phyloP scores from a whole-genome alignment of 2,888 invertebrate species.

The Campoplex capitator region DNA sequence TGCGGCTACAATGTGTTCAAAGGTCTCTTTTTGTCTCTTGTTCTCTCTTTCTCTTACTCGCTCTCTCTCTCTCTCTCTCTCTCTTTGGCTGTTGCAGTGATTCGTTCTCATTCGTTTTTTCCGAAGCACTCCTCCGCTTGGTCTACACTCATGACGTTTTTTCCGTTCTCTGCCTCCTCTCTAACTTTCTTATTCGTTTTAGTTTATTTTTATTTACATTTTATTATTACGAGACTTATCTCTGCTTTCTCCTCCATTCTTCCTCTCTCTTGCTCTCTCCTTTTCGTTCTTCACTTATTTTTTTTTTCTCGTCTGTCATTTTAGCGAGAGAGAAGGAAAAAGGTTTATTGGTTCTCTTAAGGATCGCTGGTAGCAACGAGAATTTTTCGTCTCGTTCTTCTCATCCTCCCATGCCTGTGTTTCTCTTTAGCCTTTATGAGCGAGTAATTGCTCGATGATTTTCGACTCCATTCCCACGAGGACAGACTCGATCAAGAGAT shows the following conservation, averaged over 20 bases:
- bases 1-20: conserved; percentile 60
- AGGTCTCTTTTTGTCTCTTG: conserved; percentile 26
- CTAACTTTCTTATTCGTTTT: conserved; percentile 42
- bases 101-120: conserved; percentile 2
- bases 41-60: background rate
- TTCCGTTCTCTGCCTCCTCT: conserved; percentile 28
- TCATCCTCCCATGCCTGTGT: conserved; percentile 68
- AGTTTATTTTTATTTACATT: conserved; percentile 44
- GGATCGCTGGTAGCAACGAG: conserved; percentile 24
- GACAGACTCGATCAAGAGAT: background rate
- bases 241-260: background rate
- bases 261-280: background rate
- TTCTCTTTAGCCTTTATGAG: conserved; percentile 75
- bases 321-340: conserved; percentile 36
- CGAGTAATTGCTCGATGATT: conserved; percentile 80
- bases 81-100: background rate
- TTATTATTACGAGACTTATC: conserved; percentile 37
- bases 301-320: conserved; percentile 74
- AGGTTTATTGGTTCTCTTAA: conserved; percentile 73
- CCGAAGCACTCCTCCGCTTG: conserved; percentile 62
- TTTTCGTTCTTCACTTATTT: background rate
- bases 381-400: background rate
- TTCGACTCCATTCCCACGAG: conserved; percentile 64
- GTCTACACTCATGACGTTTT: conserved; percentile 57
- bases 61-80: conserved; percentile 1